Evolutionary conservation across 2,113 vertebrate species (phyloP), one percentile per base, ranked within the genome.

Genomic region (Thamnaconus septentrionalis): DNA sequence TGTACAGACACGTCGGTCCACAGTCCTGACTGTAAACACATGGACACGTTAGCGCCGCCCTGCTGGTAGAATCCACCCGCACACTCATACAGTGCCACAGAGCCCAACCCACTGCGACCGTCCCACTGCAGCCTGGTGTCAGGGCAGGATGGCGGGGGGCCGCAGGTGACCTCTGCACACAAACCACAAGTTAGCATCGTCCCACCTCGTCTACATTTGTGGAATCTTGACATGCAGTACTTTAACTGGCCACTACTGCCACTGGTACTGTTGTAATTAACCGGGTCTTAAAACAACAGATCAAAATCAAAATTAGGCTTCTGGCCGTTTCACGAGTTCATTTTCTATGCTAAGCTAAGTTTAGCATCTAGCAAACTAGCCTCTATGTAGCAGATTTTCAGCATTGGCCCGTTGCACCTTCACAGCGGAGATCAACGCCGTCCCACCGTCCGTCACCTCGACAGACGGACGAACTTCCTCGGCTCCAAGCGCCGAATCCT

Each of bases 141-240:
- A 47, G 87, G 83, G 52, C 78, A 40, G 8, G 6, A 73, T 80
- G 74, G 71, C 43, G 91, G 90, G 52, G 52, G 47, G 3, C 90
- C 88, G 57, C 91, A 92, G 58, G 66, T 81, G 79, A 90, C 79
- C 76, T 92, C 89, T 92, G 83, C 77, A 73, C 73, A 87, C 62
- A 85, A 63, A 84, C 46, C 48, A 87, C 56, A 8, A 69, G 63
- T 78, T 47, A 80, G 46, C 45, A 56, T 9, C 66, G 77, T 8
- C 54, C 8, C 47, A 10, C 42, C n/a, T 53, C 56, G 45, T 45
- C 6, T n/a, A 66, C 41, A 56, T 31, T 4, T n/a, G 18, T 31
- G 18, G 18, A 31, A 31, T 31, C 1, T 31, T 31, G 18, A 31
- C 18, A 31, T 31, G 18, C 18, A 31, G 18, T 31, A 31, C 18